Evolutionary conservation across 1,140 invertebrate genomes (phyloP).

Genomic region (Drosophila rufa): DNA sequence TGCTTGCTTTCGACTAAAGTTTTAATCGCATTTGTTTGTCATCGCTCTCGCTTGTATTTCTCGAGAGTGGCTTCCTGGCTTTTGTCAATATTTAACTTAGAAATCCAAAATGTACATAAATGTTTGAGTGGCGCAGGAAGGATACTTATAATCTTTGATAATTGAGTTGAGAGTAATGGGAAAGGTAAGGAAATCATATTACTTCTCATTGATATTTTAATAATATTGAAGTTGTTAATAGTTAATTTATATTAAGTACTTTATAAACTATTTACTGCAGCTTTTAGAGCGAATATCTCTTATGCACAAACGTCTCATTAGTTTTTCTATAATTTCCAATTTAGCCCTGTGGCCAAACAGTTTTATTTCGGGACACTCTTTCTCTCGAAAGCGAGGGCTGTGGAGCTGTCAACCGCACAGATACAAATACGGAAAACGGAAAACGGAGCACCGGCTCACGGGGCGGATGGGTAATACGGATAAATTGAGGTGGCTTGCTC

Average conservation of each 20-base stretch:
- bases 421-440: constrained; percentile 46
- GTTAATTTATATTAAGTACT: too few relatives aligned
- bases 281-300: constrained; percentile 9
- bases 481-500: constrained; percentile 2
- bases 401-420: constrained; percentile 70
- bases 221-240: not conserved
- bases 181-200: not conserved
- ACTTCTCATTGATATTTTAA: not conserved
- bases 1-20: constrained; percentile 61
- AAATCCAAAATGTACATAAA: constrained; percentile 26
- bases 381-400: constrained; percentile 30
- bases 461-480: constrained; percentile 6
- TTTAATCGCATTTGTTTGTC: constrained; percentile 67
- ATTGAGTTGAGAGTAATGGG: not conserved
- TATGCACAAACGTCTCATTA: constrained; percentile 62
- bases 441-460: constrained; percentile 6
- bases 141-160: constrained; percentile 1
- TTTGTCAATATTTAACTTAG: constrained; percentile 42
- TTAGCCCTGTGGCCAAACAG: constrained; percentile 36
- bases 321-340: constrained; percentile 46
- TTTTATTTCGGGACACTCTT: constrained; percentile 27
- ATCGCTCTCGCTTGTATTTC: constrained; percentile 5
- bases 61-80: constrained; percentile 12
- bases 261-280: not conserved
- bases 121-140: constrained; percentile 9